Evolutionary conservation across 2,888 invertebrate species (phyloP), one percentile per base, ranked within the genome.

Genomic region (Callinectes sapidus): DNA sequence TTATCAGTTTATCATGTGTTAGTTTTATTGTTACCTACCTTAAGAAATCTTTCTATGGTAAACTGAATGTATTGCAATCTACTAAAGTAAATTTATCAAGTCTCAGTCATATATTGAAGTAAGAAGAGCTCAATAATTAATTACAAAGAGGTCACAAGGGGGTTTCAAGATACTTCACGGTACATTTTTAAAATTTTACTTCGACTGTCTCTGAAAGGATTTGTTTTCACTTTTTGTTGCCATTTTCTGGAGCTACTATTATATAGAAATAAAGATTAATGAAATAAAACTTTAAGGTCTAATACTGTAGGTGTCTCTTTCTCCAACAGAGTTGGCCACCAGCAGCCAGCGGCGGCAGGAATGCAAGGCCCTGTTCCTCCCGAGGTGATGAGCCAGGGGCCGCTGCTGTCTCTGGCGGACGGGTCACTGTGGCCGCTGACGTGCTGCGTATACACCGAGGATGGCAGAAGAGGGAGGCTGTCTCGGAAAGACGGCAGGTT

Each of bases 391-490:
- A 39, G 89, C 54, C 48, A 92, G 10, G 91, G 91, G n/a, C 90
- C 92, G 6, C 85, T 91, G 88, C 42, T 90, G 48, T 61, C 61
- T 13, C 18, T 92, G 48, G 28, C 35, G 14, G 92, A 87, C 42
- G 28, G 85, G 8, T 28, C 87, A 0, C 81, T 91, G 35, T 92
- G 92, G 92, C 92, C 92, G 28, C 92, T 92, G 14, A 87, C 81
- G 35, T 92, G 92, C 88, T 92, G 92, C 66, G 92, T 92, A n/a
- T 90, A 90, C 39, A 77, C 66, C 1, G 90, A 90, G 23, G 81
- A 91, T 42, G 92, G 92, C 32, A 81, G 90, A 42, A 42, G 92
- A 42, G 92, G 88, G 8, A 39, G 61, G 54, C 71, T 92, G 39
- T 42, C 87, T 1, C 88, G 92, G 92, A 81, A 92, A 87, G 89